phyloP scores from a whole-genome alignment of 2,113 vertebrate genomes.

The Casuarius casuarius region DNA sequence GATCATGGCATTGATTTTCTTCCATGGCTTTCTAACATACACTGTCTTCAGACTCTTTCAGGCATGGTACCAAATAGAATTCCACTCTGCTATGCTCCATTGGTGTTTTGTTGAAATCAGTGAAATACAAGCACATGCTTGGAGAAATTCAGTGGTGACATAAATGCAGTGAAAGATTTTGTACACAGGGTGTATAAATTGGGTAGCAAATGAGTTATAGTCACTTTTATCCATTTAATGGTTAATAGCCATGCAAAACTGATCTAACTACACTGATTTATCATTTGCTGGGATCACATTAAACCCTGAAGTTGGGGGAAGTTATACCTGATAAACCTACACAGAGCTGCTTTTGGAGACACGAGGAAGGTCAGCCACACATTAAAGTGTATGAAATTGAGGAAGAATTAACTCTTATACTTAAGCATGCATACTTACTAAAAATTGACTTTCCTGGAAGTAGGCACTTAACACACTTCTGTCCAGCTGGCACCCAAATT shows the following conservation, averaged over 20 bases:
- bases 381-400: background rate
- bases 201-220: background rate
- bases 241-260: background rate
- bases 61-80: background rate
- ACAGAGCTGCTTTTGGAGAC: background rate
- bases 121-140: background rate
- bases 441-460: background rate
- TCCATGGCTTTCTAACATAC: background rate
- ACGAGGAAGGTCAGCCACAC: background rate
- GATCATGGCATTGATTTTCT: slow-evolving; percentile 29
- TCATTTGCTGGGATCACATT: background rate
- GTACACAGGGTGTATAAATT: background rate
- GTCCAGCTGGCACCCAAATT: background rate
- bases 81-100: background rate
- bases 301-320: background rate
- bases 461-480: background rate
- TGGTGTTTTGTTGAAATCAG: background rate
- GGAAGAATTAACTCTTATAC: background rate
- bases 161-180: background rate
- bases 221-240: background rate
- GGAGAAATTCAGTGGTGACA: background rate
- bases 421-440: background rate
- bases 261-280: background rate
- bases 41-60: background rate
- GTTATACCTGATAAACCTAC: background rate